These are phyloP conservation scores for Amyelois transitella DNA, from an alignment of 1,140 invertebrate genomes.

Conservation along the genomic window DNA sequence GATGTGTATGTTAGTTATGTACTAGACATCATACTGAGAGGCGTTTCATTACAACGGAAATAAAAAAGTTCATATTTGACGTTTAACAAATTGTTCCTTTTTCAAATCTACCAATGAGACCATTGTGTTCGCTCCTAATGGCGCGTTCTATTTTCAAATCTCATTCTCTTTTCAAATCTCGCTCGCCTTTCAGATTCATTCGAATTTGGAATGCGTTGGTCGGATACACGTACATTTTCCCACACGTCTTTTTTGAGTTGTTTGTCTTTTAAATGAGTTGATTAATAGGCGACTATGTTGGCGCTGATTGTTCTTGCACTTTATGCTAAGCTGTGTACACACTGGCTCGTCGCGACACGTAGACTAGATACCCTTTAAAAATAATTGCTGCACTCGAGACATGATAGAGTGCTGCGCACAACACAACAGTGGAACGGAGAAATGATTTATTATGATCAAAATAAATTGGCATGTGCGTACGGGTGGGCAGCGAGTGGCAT, in stretches of 20 bases:
- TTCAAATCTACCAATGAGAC: constrained; percentile 74
- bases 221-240: constrained; percentile 57
- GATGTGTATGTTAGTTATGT: no score
- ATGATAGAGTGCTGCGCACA: constrained; percentile 19
- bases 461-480: constrained; percentile 35
- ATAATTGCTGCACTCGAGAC: constrained; percentile 16
- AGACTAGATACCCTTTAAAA: constrained; percentile 8
- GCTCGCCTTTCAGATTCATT: constrained; percentile 67
- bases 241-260: constrained; percentile 58
- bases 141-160: constrained; percentile 73
- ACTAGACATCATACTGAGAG: constrained; percentile 63
- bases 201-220: constrained; percentile 69
- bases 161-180: constrained; percentile 73
- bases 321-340: constrained; percentile 10
- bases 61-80: constrained; percentile 73
- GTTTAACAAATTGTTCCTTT: constrained; percentile 75
- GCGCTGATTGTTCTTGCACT: constrained; percentile 46
- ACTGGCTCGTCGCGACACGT: constrained; percentile 1
- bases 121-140: constrained; percentile 70
- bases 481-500: constrained; percentile 34
- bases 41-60: constrained; percentile 66
- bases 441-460: constrained; percentile 24
- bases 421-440: constrained; percentile 14
- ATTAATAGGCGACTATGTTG: constrained; percentile 64
- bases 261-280: constrained; percentile 69